Percentiles rank a stretch among this genome's conserved stretches.
Evolutionary conservation across 1,140 invertebrate species (phyloP).

Genomic region (Tribolium madens): DNA sequence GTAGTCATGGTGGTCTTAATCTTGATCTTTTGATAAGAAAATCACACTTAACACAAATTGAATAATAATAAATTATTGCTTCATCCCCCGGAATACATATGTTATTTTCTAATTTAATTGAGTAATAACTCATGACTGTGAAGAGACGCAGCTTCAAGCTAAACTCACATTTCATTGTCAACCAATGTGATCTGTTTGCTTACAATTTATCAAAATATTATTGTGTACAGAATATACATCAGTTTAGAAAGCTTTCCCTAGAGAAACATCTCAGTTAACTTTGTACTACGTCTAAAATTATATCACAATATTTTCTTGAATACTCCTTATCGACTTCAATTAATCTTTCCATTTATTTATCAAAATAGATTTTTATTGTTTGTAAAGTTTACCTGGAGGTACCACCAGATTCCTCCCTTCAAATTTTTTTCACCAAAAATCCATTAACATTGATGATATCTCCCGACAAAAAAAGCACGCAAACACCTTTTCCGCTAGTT

Average conservation of each 20-base stretch:
- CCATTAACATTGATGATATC: conserved; percentile 32
- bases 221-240: conserved; percentile 50
- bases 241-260: conserved; percentile 34
- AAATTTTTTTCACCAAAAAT: conserved; percentile 15
- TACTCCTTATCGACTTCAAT: conserved; percentile 46
- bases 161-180: conserved; percentile 51
- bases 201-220: conserved; percentile 52
- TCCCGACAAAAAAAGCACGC: conserved; percentile 22
- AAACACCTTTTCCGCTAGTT: conserved; percentile 10
- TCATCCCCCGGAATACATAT: neutral
- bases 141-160: conserved; percentile 40
- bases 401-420: neutral
- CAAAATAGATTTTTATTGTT: conserved; percentile 43
- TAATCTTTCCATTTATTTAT: conserved; percentile 49
- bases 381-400: conserved; percentile 9
- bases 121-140: conserved; percentile 37
- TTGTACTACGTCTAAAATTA: conserved; percentile 43
- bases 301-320: conserved; percentile 46
- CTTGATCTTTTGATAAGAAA: neutral
- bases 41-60: neutral
- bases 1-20: neutral
- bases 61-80: conserved; percentile 17
- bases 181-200: conserved; percentile 48
- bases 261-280: conserved; percentile 45
- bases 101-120: conserved; percentile 44